Base-by-base conservation (phyloP, 2,888 invertebrate genomes). In the Microchrysa polita region DNA sequence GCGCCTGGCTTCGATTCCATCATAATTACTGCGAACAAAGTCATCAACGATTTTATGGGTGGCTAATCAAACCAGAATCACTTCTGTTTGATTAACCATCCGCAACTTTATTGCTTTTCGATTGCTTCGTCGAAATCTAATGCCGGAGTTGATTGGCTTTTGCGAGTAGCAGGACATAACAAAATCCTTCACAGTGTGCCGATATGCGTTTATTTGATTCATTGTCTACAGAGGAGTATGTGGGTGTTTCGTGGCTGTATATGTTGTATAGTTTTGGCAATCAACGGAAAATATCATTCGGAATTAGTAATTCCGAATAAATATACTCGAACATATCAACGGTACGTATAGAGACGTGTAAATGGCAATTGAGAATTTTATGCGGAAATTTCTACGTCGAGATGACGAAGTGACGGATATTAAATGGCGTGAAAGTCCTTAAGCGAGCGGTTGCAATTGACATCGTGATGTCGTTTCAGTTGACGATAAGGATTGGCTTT, bases 1-100 rank as follows among this genome's bases (percentile, higher is more conserved):
- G 55, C 34, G 42, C 69, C 65, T 61, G n/a, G 40, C 16, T 34
- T 34, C 4, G 22, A 2, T 14, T 42, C n/a, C 18, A 18, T 55
- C 69, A 69, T 69, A 69, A 69, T 69, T 69, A 57, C 69, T 40
- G 20, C 55, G 40, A 69, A 57, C 69, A 69, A 55, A 69, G 69
- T 57, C 69, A 69, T 69, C 69, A 69, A 69, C 69, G 16, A 22
- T 34, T 69, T 69, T 57, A 69, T 55, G 69, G 69, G 69, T 20
- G 40, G 69, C 69, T 69, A 69, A 69, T 69, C 69, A 69, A 69
- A 69, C 55, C 69, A 55, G 69, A 69, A 69, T 69, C 55, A 55
- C 69, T 69, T 55, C 69, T 69, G 69, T 69, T 69, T 69, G 69
- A 69, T 69, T 69, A 57, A 52, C 55, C 69, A 55, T 55, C 69